phyloP scores from a whole-genome alignment of 2,113 vertebrate species.

The Hipposideros armiger region DNA sequence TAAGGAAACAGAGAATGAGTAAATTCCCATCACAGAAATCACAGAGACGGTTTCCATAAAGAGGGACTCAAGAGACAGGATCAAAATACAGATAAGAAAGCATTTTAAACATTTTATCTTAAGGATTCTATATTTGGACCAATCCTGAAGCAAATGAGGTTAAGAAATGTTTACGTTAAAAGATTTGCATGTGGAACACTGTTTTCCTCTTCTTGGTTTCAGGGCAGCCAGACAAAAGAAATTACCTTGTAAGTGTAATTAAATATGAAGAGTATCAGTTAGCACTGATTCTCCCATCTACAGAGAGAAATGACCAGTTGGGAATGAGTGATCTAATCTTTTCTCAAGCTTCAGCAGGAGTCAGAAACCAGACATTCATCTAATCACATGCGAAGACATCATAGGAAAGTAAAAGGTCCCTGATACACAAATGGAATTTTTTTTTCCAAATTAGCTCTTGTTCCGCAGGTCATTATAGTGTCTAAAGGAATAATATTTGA shows the following conservation, averaged over 20 bases:
- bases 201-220: slow-evolving; percentile 89
- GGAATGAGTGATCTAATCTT: slow-evolving; percentile 83
- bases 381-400: slow-evolving; percentile 45
- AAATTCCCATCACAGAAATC: slow-evolving; percentile 24
- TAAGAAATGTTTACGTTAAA: slow-evolving; percentile 88
- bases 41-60: slow-evolving; percentile 52
- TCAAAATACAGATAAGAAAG: slow-evolving; percentile 61
- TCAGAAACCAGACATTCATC: slow-evolving; percentile 51
- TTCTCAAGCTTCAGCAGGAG: slow-evolving; percentile 47
- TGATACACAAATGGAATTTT: not conserved
- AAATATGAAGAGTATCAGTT: slow-evolving; percentile 90
- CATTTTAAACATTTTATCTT: slow-evolving; percentile 46
- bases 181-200: slow-evolving; percentile 89
- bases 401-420: not conserved
- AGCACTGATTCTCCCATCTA: slow-evolving; percentile 88
- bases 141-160: slow-evolving; percentile 86
- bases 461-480: not conserved
- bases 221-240: slow-evolving; percentile 90
- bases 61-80: not conserved
- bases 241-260: slow-evolving; percentile 87
- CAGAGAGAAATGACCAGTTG: slow-evolving; percentile 86
- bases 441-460: not conserved
- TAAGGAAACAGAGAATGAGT: not conserved
- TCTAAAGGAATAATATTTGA: not conserved
- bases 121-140: slow-evolving; percentile 71